Evolutionary conservation across 1,140 invertebrate species (phyloP).

Genomic region (Heliconius himera): DNA sequence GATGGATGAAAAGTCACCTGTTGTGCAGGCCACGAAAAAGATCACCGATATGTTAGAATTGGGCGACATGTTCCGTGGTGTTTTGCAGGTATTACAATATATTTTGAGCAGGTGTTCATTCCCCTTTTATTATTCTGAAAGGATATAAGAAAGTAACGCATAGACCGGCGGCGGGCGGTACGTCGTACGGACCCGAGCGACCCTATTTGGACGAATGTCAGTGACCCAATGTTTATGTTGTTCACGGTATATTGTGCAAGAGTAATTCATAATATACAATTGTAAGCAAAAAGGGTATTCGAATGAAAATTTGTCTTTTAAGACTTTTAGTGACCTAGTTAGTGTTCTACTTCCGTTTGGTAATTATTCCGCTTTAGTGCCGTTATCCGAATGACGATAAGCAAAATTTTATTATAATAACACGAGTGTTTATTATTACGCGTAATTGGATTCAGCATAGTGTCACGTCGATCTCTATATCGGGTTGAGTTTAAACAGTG

Average conservation of each 20-base stretch:
- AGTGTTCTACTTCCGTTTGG: not conserved
- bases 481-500: not conserved
- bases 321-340: slow-evolving; percentile 14
- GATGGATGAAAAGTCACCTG: slow-evolving; percentile 80
- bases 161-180: slow-evolving; percentile 25
- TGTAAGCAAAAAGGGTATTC: not conserved
- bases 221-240: slow-evolving; percentile 33
- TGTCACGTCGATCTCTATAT: slow-evolving; percentile 7
- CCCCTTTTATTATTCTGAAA: slow-evolving; percentile 22
- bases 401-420: not conserved
- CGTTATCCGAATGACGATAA: not conserved
- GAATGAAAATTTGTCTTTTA: not conserved
- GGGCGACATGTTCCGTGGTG: slow-evolving; percentile 84
- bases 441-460: not conserved
- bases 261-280: not conserved
- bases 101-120: not conserved
- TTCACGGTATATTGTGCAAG: slow-evolving; percentile 8
- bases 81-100: slow-evolving; percentile 82
- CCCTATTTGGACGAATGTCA: slow-evolving; percentile 42
- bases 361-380: not conserved
- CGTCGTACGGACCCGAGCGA: slow-evolving; percentile 16
- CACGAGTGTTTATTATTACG: not conserved
- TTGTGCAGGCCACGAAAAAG: slow-evolving; percentile 76
- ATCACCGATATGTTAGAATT: slow-evolving; percentile 81
- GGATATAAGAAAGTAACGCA: slow-evolving; percentile 33